phyloP scores from a whole-genome alignment of 2,797 vertebrate species.

The Anguilla anguilla region DNA sequence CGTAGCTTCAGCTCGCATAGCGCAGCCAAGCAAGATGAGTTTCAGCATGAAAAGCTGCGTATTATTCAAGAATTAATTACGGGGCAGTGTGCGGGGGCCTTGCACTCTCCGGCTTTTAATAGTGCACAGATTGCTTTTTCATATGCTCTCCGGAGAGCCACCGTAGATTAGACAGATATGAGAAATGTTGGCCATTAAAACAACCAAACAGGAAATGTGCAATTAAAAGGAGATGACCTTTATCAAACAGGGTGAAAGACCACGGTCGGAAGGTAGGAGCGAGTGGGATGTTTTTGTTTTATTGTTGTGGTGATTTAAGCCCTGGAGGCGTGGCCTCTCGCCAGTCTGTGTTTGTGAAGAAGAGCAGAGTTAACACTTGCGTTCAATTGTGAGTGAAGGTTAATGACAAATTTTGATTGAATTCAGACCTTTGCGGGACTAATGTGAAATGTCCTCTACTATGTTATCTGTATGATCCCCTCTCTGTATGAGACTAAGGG shows the following conservation, averaged over 20 bases:
- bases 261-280: slow-evolving; percentile 29
- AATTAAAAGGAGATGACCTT: slow-evolving; percentile 58
- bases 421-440: background rate
- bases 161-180: slow-evolving; percentile 41
- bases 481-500: background rate
- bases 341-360: background rate
- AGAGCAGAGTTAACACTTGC: background rate
- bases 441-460: background rate
- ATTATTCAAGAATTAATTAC: slow-evolving; percentile 56
- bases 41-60: slow-evolving; percentile 48
- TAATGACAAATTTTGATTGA: background rate
- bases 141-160: slow-evolving; percentile 33
- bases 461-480: too few species aligned
- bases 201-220: slow-evolving; percentile 39
- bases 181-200: slow-evolving; percentile 34
- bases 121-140: slow-evolving; percentile 45
- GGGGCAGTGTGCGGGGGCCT: slow-evolving; percentile 33
- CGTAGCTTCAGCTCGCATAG: slow-evolving; percentile 44
- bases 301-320: background rate
- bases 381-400: background rate
- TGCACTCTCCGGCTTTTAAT: slow-evolving; percentile 36
- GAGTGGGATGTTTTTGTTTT: background rate
- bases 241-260: slow-evolving; percentile 38
- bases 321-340: background rate
- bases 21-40: slow-evolving; percentile 53